Evolutionary conservation across 2,113 vertebrate genomes (phyloP), one percentile per base, ranked within the genome.

Genomic region (Micronycteris hirsuta): DNA sequence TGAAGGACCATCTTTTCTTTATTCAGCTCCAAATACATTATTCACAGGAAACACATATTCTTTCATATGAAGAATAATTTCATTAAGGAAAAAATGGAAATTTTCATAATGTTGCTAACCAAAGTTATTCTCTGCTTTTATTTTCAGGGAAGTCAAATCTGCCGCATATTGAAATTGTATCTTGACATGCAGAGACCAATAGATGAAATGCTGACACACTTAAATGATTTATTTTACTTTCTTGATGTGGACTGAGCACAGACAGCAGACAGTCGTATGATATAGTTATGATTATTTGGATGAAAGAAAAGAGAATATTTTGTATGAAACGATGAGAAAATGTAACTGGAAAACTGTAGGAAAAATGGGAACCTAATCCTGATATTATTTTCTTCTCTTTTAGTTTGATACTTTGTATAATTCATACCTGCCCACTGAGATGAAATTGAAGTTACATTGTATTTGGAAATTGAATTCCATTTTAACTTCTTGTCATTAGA

Each of bases 141-240:
- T 86, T 91, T 92, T 73, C 56, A 83, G 31, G 43, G 7, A 84
- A 86, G 19, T 6, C 13, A 86, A 61, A 81, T 73, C 10, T 95
- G 6, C 14, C 65, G 11, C 26, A 49, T 93, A 20, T 56, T 92
- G 86, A 96, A 96, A 83, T 73, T 85, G 8, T 85, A 89, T 65
- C 5, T 96, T 83, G 19, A 36, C 58, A 24, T 78, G 6, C 33
- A 93, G 31, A 93, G 31, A 80, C 15, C 17, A 61, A 73, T 83
- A 94, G n/a, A 70, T 94, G 63, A 96, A 92, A 93, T 85, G 38
- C 65, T 87, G 56, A 77, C 12, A 93, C 19, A 56, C n/a, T 89
- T 78, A 89, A 63, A 82, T 89, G 7, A 24, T 70, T 92, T 95
- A 76, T 84, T 97, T 94, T 36, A 24, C 33, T 80, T 77, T 95